phyloP scores from a whole-genome alignment of 2,888 invertebrate species.

The Pandemis heparana region DNA sequence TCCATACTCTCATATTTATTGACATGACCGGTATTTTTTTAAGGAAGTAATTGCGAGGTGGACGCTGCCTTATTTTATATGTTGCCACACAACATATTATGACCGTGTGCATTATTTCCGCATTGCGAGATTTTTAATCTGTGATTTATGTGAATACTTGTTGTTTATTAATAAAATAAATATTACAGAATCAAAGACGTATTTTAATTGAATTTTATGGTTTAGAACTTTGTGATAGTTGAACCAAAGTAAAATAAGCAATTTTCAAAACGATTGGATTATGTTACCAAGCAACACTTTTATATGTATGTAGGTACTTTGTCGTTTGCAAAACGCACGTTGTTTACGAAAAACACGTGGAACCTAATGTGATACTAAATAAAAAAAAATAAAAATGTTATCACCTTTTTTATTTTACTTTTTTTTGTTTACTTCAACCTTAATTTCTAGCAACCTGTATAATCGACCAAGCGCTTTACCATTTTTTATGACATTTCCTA shows the following conservation, averaged over 20 bases:
- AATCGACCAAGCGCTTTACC: too few species aligned
- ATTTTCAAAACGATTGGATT: not conserved
- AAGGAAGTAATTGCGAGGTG: conserved; percentile 5
- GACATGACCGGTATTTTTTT: not conserved
- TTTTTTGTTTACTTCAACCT: not conserved
- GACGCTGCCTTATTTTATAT: conserved; percentile 21
- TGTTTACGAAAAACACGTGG: not conserved
- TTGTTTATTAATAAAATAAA: conserved; percentile 8
- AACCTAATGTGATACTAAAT: conserved; percentile 4
- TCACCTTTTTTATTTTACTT: not conserved
- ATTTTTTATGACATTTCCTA: too few species aligned
- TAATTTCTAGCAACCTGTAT: not conserved
- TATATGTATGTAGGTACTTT: not conserved
- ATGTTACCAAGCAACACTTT: not conserved
- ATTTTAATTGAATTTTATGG: conserved; percentile 3
- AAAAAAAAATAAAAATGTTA: not conserved
- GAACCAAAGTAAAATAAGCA: not conserved
- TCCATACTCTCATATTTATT: not conserved
- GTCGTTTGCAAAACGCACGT: not conserved
- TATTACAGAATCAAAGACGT: conserved; percentile 4
- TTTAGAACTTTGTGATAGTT: not conserved
- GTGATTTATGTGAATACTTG: conserved; percentile 40
- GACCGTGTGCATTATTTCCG: conserved; percentile 12
- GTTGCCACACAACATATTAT: not conserved
- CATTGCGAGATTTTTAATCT: conserved; percentile 42